Base-by-base conservation (phyloP, 2,797 vertebrate species). In the Sebastiscus tertius region DNA sequence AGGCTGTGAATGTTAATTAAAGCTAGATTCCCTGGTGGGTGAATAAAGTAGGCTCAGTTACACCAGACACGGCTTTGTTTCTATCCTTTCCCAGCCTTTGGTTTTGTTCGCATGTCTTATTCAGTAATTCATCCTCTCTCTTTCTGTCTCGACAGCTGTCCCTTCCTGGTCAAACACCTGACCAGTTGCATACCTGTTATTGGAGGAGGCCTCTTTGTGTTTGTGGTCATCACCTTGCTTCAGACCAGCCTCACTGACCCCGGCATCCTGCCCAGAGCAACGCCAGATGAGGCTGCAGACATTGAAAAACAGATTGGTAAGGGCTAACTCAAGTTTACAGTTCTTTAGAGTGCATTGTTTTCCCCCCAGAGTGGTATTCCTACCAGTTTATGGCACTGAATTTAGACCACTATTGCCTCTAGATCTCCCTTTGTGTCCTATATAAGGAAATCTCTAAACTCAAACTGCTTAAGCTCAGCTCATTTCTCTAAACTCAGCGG, bases 231-330 rank as follows among this genome's bases (percentile, higher is more conserved):
- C 95, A 97, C 97, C 67, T 93, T 99, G 86, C 96, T 99, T 33
- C 98, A 97, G 93, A 99, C 98, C 2, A 99, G 97, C 88, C 97
- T 98, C 95, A 96, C 96, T 0, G 98, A 99, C 92, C 98, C 98
- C 0, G 98, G 98, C 2, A 99, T 99, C 92, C 95, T 99, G 83
- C 98, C 98, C 80, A 95, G 98, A 89, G 98, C 98, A n/a, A 98
- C 97, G 0, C 95, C 97, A 0, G 97, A 97, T 1, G 98, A 99
- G 93, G 98, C 97, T 0, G 96, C 97, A 0, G 96, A 98, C 84
- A 94, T 97, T 52, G 98, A 99, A 84, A 99, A 96, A 83, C 95
- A 98, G 86, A 99, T 99, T 0, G 97, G 98, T 98, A 90, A 96
- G 81, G 8, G 8, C 14, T 33, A 18, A 36, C 27, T 60, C 13